Evolutionary conservation across 2,113 vertebrate genomes (phyloP).

Genomic region (Pluvianellus socialis): DNA sequence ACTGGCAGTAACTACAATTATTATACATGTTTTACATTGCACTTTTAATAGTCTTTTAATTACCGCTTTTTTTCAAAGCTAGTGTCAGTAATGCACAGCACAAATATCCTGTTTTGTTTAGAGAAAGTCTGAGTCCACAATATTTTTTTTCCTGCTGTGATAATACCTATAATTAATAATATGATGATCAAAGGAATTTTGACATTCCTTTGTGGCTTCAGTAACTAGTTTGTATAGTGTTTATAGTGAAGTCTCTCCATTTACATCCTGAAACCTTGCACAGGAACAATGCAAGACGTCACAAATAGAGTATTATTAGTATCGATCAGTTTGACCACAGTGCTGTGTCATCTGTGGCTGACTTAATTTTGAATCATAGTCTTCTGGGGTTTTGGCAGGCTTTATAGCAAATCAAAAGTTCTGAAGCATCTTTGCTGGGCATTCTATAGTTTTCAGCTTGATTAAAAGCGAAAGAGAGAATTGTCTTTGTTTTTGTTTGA

Average conservation of each 20-base stretch:
- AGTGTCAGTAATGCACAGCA: not conserved
- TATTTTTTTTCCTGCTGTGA: not conserved
- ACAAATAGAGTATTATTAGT: not conserved
- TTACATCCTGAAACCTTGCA: not conserved
- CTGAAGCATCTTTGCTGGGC: not conserved
- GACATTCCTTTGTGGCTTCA: not conserved
- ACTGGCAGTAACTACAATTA: not conserved
- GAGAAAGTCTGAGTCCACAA: not conserved
- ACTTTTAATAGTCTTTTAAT: not conserved
- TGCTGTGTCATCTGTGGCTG: not conserved
- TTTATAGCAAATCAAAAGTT: not conserved
- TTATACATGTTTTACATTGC: not conserved
- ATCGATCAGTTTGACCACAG: not conserved
- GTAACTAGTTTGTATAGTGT: not conserved
- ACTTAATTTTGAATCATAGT: not conserved
- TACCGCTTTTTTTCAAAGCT: not conserved
- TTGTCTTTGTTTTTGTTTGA: not conserved
- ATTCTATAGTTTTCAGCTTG: not conserved
- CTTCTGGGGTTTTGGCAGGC: not conserved
- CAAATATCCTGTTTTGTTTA: not conserved
- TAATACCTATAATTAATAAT: not conserved
- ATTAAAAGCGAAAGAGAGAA: not conserved
- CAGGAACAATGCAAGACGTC: not conserved
- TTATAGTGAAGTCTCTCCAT: not conserved
- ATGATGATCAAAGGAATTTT: not conserved